Percentiles rank a stretch among this genome's conserved stretches.
Conservation (phyloP, 2,888 invertebrate genomes). For the Acanthosepion pharaonis region DNA sequence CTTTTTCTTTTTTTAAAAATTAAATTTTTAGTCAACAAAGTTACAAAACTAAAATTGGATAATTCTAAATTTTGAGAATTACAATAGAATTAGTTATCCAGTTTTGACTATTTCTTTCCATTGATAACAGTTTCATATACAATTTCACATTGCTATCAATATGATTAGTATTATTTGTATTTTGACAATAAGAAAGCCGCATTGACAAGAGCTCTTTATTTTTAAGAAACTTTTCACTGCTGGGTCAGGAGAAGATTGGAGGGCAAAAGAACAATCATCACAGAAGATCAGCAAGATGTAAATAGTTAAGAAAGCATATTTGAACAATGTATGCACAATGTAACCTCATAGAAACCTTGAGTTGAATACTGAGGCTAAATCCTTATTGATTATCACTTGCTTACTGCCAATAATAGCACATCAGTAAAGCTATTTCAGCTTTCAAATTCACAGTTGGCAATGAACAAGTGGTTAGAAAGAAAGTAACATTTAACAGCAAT, state of each 20-base stretch:
- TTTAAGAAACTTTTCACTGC: neutral
- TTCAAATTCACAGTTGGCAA: neutral
- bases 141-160: too few relatives aligned
- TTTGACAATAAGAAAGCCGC: neutral
- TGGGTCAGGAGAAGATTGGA: neutral
- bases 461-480: neutral
- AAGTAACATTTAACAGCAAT: neutral
- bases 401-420: constrained; percentile 33
- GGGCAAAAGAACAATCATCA: neutral
- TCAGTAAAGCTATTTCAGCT: constrained; percentile 3
- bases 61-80: too few relatives aligned
- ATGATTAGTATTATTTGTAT: too few relatives aligned
- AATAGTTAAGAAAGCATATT: neutral
- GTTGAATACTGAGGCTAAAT: neutral
- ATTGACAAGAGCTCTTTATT: neutral
- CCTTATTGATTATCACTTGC: neutral
- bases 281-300: neutral
- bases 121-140: too few relatives aligned
- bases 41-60: too few relatives aligned
- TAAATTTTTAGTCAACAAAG: too few relatives aligned
- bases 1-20: too few relatives aligned
- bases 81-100: too few relatives aligned
- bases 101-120: too few relatives aligned
- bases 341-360: neutral
- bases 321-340: neutral